Evolutionary conservation across 2,888 invertebrate species (phyloP), one percentile per base, ranked within the genome.

Genomic region (Lepidocyrtinus sp.): DNA sequence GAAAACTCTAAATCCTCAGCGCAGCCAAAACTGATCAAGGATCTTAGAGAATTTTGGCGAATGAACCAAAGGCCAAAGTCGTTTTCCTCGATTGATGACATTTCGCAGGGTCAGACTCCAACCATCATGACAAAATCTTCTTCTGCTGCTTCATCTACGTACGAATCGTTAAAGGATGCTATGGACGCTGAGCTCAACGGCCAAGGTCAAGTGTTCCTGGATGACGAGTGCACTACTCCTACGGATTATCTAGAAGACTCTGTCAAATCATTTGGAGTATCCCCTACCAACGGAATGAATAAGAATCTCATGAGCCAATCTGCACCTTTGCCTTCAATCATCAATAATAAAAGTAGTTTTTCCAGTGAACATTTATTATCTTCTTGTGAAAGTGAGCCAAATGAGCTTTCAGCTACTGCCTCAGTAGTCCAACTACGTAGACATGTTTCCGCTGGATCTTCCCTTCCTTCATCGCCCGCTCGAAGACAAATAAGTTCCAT

Each of bases 11-110:
- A n/a, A n/a, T n/a, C n/a, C n/a, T n/a, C 78, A 21, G 75, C 85
- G 1, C 78, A 82, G 62, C 86, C 85, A 27, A 85, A 81, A 46
- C n/a, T 86, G 74, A 77, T 86, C 15, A 86, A 86, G 77, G 85
- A 86, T 77, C 75, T 86, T 1, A 85, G 78, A 59, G 86, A 86
- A 73, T 86, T 86, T 74, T 86, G 83, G 82, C 65, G 67, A 12
- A 84, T 86, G 24, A 82, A 82, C 17, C n/a, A n/a, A n/a, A 72
- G 73, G 59, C 81, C 82, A 9, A 83, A 77, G 64, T 77, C 82
- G 9, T 71, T 71, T 50, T 79, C 81, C 25, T 72, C 64, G 12
- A 67, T 62, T 17, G 19, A n/a, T 1, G 78, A 78, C 22, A 46
- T 78, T 27, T 72, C 78, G 2, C n/a, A n/a, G n/a, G n/a, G n/a